Evolutionary conservation across 1,140 invertebrate genomes (phyloP), one percentile per base, ranked within the genome.

Genomic region (Lithobius niger): DNA sequence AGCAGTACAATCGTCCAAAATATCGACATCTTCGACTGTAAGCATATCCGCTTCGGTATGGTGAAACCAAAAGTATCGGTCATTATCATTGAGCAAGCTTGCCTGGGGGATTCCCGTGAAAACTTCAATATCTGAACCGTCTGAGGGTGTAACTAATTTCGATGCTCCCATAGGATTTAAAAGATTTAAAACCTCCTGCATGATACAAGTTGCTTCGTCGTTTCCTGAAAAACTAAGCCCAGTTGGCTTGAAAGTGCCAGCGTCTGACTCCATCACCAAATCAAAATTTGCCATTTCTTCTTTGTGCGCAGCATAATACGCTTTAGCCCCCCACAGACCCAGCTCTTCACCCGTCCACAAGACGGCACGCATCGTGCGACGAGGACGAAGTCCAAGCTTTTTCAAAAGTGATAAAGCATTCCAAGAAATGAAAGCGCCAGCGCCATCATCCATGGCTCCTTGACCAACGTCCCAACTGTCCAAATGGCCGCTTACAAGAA

Each of bases 401-500:
- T 82, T 82, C 6, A 92, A 64, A 27, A 87, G 68, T 4, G 78
- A 77, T 6, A 87, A 72, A 31, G 81, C 79, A 53, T 79, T 79
- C 83, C 84, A 88, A 2, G 85, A 85, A 53, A 89, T 28, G 42
- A 54, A 49, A 15, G 36, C 28, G 4, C 50, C 47, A 50, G 70
- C 71, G 48, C 84, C 88, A 66, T 91, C 87, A 66, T 93, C 88
- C 82, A 91, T 83, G 0, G 86, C 87, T 16, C 88, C 88, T 66
- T 83, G 76, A 13, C 86, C 88, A n/a, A 90, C 84, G 65, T 91
- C 88, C 88, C 88, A 92, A 62, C 82, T 86, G 65, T 92, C 88
- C 21, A 91, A 75, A 66, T 92, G 88, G 28, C 87, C 89, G 15
- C 84, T 86, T 4, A 92, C 76, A 13, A 89, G 74, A 0, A 93